phyloP scores from a whole-genome alignment of 2,888 invertebrate species.

The Hyposoter didymator region DNA sequence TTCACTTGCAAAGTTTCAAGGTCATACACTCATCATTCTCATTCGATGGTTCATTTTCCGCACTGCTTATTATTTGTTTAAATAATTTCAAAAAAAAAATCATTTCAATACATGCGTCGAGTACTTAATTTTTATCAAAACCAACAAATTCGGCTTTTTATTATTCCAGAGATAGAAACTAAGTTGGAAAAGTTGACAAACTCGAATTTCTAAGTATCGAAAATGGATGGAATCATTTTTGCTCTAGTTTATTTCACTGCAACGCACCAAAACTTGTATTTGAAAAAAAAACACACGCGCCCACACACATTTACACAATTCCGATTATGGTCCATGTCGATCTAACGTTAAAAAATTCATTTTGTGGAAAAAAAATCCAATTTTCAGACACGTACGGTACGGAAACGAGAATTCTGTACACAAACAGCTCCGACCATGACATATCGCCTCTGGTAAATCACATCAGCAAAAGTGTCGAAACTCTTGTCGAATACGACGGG shows the following conservation, averaged over 20 bases:
- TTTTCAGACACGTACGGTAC: constrained; percentile 86
- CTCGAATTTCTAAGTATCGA: not conserved
- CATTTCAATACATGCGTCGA: not conserved
- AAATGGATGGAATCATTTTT: not conserved
- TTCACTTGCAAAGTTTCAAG: constrained; percentile 44
- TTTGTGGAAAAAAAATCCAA: constrained; percentile 18
- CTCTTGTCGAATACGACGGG: constrained; percentile 87
- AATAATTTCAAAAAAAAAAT: not conserved
- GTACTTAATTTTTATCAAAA: not conserved
- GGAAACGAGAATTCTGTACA: constrained; percentile 87
- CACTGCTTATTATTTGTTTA: not conserved
- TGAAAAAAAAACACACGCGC: not conserved
- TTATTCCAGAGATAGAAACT: not conserved
- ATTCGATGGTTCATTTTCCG: constrained; percentile 4
- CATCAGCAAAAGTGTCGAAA: constrained; percentile 79
- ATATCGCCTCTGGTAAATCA: constrained; percentile 79
- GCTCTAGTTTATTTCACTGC: not conserved
- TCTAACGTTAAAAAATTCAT: not conserved
- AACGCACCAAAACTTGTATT: constrained; percentile 1
- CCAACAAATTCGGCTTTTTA: not conserved
- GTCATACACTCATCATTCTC: constrained; percentile 34
- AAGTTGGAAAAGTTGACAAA: not conserved
- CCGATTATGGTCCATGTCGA: not conserved
- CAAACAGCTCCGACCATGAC: constrained; percentile 85
- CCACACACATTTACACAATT: not conserved